Conservation (phyloP, 2,113 vertebrate species). For the Albula glossodonta region DNA sequence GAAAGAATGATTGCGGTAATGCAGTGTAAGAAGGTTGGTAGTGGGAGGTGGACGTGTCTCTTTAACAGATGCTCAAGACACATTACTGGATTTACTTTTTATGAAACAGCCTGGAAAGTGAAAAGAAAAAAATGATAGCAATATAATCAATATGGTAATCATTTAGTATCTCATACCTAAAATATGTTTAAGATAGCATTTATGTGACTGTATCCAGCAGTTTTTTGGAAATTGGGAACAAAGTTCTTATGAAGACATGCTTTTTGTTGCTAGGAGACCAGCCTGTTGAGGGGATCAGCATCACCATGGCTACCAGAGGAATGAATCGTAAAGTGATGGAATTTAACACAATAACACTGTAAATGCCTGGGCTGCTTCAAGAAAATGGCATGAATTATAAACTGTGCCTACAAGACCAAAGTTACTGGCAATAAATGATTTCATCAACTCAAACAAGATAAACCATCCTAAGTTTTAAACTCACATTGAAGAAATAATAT, state of each 20-base stretch:
- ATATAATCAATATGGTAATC: not conserved
- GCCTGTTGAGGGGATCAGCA: constrained; percentile 1
- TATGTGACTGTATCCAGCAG: not conserved
- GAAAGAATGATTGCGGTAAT: too few relatives aligned
- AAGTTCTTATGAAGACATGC: constrained; percentile 1
- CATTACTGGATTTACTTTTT: not conserved
- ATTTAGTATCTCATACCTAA: not conserved
- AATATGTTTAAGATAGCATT: not conserved
- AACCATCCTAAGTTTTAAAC: not conserved
- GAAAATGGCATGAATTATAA: not conserved
- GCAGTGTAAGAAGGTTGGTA: too few relatives aligned
- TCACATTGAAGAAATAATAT: not conserved
- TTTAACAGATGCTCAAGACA: not conserved
- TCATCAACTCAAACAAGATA: not conserved
- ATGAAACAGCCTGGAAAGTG: not conserved
- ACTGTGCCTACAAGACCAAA: not conserved
- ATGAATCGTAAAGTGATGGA: constrained; percentile 9
- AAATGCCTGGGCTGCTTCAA: not conserved
- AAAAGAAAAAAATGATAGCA: not conserved
- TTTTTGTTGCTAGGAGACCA: constrained; percentile 2
- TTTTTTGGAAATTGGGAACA: not conserved
- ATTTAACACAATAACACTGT: constrained; percentile 3
- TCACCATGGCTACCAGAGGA: constrained; percentile 8
- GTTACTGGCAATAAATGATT: not conserved
- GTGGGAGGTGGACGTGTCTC: too few relatives aligned